phyloP scores from a whole-genome alignment of 2,113 vertebrate species.

The Hydropotes inermis region DNA sequence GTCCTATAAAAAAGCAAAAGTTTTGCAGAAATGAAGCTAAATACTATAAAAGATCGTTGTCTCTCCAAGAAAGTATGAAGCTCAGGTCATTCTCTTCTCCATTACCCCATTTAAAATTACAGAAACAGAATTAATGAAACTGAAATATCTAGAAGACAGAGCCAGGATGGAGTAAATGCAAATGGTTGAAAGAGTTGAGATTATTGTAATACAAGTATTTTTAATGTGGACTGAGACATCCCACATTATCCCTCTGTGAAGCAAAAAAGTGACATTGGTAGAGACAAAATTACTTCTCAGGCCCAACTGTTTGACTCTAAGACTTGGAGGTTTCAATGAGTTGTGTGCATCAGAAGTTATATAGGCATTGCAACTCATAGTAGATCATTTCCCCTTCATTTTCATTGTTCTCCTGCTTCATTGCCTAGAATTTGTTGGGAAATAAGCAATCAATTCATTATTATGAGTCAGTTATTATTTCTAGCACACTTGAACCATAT shows the following conservation, averaged over 20 bases:
- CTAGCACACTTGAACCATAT: not conserved
- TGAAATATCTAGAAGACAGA: not conserved
- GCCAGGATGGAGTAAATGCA: not conserved
- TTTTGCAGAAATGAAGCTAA: not conserved
- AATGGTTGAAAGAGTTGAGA: not conserved
- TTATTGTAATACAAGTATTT: not conserved
- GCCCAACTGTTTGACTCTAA: not conserved
- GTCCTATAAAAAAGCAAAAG: not conserved
- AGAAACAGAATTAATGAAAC: conserved; percentile 6
- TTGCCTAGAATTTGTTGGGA: not conserved
- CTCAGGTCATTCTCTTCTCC: not conserved
- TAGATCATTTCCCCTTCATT: not conserved
- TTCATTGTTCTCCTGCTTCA: not conserved
- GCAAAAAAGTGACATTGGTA: not conserved
- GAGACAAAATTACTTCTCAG: not conserved
- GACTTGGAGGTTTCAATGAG: not conserved
- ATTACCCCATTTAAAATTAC: not conserved
- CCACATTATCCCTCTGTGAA: not conserved
- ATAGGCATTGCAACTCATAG: not conserved
- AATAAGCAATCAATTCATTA: not conserved
- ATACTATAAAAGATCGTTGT: not conserved
- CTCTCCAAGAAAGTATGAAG: not conserved
- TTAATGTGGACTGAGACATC: not conserved
- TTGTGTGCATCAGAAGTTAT: not conserved
- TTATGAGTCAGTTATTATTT: not conserved